phyloP scores from a whole-genome alignment of 2,113 vertebrate genomes.

The Lynx canadensis region DNA sequence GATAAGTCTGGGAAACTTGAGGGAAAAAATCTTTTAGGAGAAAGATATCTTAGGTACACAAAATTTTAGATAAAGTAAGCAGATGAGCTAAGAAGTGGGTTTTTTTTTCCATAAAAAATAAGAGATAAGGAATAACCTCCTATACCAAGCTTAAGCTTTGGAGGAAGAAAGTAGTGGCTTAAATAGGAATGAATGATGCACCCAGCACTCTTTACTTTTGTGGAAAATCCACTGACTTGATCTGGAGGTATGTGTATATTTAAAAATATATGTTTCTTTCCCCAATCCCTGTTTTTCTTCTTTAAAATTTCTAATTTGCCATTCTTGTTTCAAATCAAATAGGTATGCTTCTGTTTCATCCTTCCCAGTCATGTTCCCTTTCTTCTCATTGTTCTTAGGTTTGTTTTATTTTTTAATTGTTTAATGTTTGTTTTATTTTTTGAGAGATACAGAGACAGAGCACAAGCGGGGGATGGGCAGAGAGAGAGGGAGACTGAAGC shows the following conservation, averaged over 20 bases:
- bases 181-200: not conserved
- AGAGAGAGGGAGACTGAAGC: too few relatives aligned
- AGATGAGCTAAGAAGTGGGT: not conserved
- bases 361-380: not conserved
- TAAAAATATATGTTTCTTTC: not conserved
- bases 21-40: not conserved
- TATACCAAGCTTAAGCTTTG: not conserved
- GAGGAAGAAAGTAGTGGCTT: not conserved
- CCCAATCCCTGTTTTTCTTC: not conserved
- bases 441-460: too few relatives aligned
- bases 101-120: constrained; percentile 32
- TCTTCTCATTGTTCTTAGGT: not conserved
- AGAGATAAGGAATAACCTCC: not conserved
- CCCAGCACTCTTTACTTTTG: not conserved
- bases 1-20: not conserved
- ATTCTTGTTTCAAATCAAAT: not conserved
- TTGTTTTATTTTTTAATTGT: too few relatives aligned
- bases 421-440: too few relatives aligned
- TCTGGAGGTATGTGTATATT: not conserved
- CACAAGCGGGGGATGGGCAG: too few relatives aligned
- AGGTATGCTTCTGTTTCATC: rapidly evolving
- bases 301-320: not conserved
- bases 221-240: not conserved
- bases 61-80: constrained; percentile 39
- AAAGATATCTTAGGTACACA: not conserved